Conservation (phyloP, 2,113 vertebrate genomes). For the Peucedramus taeniatus region DNA sequence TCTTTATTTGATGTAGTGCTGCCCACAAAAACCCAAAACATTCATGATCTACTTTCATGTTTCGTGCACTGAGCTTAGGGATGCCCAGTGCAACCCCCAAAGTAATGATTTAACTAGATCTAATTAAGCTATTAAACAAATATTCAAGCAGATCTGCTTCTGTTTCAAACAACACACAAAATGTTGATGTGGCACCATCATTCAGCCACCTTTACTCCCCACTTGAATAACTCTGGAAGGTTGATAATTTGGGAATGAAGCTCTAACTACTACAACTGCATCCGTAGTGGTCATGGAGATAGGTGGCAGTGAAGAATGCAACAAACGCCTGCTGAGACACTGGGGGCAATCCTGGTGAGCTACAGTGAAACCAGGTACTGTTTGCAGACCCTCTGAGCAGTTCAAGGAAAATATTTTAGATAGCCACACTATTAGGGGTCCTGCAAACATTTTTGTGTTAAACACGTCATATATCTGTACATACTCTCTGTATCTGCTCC, state of each 20-base stretch:
- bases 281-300: neutral
- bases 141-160: neutral
- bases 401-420: neutral
- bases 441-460: neutral
- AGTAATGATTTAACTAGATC: neutral
- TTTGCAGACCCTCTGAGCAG: neutral
- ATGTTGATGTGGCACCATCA: neutral
- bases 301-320: neutral
- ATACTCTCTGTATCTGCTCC: neutral
- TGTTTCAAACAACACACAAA: neutral
- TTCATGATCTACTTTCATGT: rapidly evolving
- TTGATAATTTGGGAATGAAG: neutral
- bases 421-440: neutral
- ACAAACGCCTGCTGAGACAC: neutral
- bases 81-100: neutral
- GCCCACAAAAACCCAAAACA: neutral
- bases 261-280: neutral
- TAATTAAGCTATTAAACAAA: neutral
- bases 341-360: neutral
- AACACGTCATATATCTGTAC: neutral
- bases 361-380: neutral
- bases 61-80: neutral
- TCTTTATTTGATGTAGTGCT: neutral
- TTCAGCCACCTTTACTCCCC: neutral
- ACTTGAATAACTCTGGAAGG: neutral